Percentiles rank a stretch among this genome's conserved stretches.
phyloP scores from a whole-genome alignment of 2,797 vertebrate genomes.

The Pseudochirops cupreus region DNA sequence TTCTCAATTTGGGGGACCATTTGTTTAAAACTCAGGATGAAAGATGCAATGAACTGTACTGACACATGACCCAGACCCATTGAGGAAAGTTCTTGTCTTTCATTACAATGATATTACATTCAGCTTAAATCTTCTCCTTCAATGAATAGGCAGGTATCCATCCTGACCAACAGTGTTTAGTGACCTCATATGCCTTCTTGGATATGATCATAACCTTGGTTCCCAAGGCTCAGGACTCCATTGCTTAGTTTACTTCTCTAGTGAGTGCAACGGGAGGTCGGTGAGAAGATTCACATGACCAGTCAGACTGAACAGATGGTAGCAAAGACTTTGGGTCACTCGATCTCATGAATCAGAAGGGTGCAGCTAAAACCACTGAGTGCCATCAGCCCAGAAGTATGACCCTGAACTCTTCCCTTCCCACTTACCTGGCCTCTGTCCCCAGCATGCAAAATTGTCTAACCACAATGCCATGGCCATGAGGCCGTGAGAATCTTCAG shows the following conservation, averaged over 20 bases:
- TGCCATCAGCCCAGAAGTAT: neutral
- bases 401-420: neutral
- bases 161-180: neutral
- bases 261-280: neutral
- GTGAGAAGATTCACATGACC: neutral
- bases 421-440: neutral
- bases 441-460: neutral
- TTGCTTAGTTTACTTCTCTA: neutral
- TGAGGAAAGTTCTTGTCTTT: neutral
- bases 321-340: neutral
- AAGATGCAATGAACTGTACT: neutral
- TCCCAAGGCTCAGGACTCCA: neutral
- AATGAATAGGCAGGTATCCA: neutral
- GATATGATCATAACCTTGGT: neutral
- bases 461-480: too few species aligned
- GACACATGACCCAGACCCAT: neutral
- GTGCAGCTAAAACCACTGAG: neutral
- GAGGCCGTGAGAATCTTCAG: neutral
- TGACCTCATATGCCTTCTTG: neutral
- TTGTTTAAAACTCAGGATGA: neutral
- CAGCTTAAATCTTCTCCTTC: neutral
- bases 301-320: neutral
- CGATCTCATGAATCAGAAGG: neutral
- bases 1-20: neutral
- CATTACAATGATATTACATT: neutral